phyloP scores from a whole-genome alignment of 2,113 vertebrate genomes.

The Illadopsis cleaveri region DNA sequence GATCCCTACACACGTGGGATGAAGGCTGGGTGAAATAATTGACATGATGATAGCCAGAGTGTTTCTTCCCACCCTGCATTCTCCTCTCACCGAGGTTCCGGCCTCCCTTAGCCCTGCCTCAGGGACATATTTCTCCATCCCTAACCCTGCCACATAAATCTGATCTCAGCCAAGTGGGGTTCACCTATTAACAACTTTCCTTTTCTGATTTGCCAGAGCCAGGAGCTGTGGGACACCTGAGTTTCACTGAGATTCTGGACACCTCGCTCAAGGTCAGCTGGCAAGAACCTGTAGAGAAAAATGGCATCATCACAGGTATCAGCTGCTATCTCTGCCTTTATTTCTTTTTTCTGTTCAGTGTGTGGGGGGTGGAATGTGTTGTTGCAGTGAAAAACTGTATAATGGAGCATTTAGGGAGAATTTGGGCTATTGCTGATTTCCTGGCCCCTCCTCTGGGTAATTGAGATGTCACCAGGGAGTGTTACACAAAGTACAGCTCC shows the following conservation, averaged over 20 bases:
- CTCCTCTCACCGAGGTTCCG: neutral
- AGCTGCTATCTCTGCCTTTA: neutral
- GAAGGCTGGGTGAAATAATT: neutral
- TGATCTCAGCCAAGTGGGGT: neutral
- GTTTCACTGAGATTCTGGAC: slow-evolving; percentile 95
- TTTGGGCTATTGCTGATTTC: neutral
- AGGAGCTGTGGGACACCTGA: slow-evolving; percentile 88
- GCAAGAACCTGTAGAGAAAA: slow-evolving; percentile 91
- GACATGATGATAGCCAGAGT: neutral
- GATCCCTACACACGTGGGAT: neutral
- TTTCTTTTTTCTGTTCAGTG: no score
- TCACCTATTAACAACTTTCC: slow-evolving; percentile 19
- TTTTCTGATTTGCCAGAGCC: slow-evolving; percentile 78
- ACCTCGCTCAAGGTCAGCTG: slow-evolving; percentile 95
- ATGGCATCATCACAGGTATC: slow-evolving; percentile 87
- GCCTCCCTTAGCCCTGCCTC: neutral
- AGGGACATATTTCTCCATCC: neutral
- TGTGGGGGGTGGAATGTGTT: neutral
- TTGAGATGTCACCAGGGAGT: neutral
- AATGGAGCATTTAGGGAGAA: neutral
- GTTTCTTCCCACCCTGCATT: neutral
- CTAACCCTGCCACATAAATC: neutral
- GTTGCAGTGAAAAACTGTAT: neutral
- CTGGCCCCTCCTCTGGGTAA: neutral
- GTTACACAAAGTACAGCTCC: neutral